Base-by-base conservation (phyloP, 2,888 invertebrate genomes). In the Acanthacorydalis orientalis region DNA sequence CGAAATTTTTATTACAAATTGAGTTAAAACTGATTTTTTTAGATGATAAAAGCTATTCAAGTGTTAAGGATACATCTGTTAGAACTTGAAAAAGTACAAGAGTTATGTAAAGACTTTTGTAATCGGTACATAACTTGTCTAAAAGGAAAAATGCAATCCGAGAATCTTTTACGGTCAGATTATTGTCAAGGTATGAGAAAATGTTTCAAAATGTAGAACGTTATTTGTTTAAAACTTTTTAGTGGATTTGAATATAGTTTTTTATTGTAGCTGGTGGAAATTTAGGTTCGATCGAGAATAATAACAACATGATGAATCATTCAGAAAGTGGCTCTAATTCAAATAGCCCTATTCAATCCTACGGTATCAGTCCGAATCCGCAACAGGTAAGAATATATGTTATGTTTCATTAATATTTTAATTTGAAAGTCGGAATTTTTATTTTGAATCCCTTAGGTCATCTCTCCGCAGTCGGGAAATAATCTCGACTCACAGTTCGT, bases 21-120 rank as follows among this genome's bases (percentile, higher is more conserved):
- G n/a, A n/a, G n/a, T 23, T 23, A 6, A 23, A 23, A 31, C 16
- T 9, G 34, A 16, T 42, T 48, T 53, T 59, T 59, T 16, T 65
- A 85, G 84, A 85, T 87, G 85, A 80, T 86, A 53, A 83, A 84
- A 69, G 83, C 84, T 46, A 83, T 89, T 59, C 88, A 92, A 74
- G 92, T 93, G 52, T 70, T 93, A 53, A 73, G 92, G 59, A 93
- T 93, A 64, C 92, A 93, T 65, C 74, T 93, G 44, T 67, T 93
- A 55, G 93, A 93, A 64, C 68, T 93, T 62, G 90, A 92, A 67
- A 93, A 93, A 66, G 92, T 93, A 12, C 90, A 91, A 66, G 92
- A 93, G 65, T 63, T 93, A 57, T 93, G 92, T 68, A 85, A 90
- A 57, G 92, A 93, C 70, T 93, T 93, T 70, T 92, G 92, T 70